Evolutionary conservation across 2,888 invertebrate genomes (phyloP).

Genomic region (Acronicta leporina): DNA sequence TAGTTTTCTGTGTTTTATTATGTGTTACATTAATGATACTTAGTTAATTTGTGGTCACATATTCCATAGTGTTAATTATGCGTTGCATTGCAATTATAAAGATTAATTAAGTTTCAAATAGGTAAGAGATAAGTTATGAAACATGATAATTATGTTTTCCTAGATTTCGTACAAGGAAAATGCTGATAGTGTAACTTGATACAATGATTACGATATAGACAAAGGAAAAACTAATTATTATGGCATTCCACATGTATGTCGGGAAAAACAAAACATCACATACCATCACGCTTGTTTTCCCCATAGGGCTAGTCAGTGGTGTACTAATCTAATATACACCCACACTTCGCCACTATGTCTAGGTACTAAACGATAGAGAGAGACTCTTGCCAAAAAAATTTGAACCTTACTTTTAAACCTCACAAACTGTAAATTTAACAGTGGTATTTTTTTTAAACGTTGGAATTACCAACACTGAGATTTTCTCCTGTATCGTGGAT

Average conservation of each 20-base stretch:
- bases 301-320: too few relatives aligned
- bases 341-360: too few relatives aligned
- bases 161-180: conserved; percentile 27
- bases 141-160: conserved; percentile 4
- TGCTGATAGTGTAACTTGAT: conserved; percentile 16
- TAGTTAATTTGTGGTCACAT: conserved; percentile 14
- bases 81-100: neutral
- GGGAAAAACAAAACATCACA: too few relatives aligned
- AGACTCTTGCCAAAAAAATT: too few relatives aligned
- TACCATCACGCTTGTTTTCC: too few relatives aligned
- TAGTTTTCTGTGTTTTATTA: conserved; percentile 2
- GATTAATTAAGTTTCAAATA: conserved; percentile 1
- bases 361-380: too few relatives aligned
- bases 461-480: too few relatives aligned
- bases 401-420: too few relatives aligned
- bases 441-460: too few relatives aligned
- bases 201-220: conserved; percentile 3
- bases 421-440: too few relatives aligned
- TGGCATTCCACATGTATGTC: neutral
- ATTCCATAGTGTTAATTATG: neutral
- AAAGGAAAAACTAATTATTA: conserved; percentile 2
- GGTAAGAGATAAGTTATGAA: neutral
- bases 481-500: too few relatives aligned
- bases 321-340: too few relatives aligned
- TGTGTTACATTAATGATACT: neutral